These are phyloP conservation scores for Drosophila nigromelanica DNA, from an alignment of 1,140 invertebrate genomes.

Conservation along the genomic window DNA sequence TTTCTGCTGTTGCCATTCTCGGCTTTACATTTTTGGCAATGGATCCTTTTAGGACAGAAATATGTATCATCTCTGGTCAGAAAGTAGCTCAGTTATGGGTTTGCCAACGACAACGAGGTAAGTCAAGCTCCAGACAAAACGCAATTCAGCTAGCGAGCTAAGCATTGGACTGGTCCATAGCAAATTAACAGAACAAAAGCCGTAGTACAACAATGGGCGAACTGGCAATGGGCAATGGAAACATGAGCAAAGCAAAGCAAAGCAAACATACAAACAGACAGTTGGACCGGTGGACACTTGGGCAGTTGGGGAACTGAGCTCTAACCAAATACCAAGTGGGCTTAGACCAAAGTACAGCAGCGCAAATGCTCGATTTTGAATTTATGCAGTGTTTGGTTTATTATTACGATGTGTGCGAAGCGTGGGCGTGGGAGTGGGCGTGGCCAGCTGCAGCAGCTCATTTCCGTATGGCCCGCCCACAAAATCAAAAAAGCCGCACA, in stretches of 20 bases:
- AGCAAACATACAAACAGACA: slow-evolving; percentile 15
- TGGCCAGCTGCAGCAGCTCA: slow-evolving; percentile 56
- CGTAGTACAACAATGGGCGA: slow-evolving; percentile 60
- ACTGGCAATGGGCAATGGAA: slow-evolving; percentile 32
- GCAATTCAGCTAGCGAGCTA: slow-evolving; percentile 43
- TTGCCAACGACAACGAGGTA: slow-evolving; percentile 42
- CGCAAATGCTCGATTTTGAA: slow-evolving; percentile 65
- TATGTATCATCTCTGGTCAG: slow-evolving; percentile 32
- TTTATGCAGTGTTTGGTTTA: slow-evolving; percentile 81
- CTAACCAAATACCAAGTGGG: slow-evolving; percentile 77
- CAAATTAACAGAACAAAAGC: slow-evolving; percentile 80
- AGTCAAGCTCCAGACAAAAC: slow-evolving; percentile 52
- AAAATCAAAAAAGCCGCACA: slow-evolving; percentile 67
- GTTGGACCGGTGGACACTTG: slow-evolving; percentile 1
- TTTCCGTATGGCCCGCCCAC: slow-evolving; percentile 45
- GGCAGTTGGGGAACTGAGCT: slow-evolving; percentile 53
- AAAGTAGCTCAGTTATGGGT: slow-evolving; percentile 71
- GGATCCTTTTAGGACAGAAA: not conserved
- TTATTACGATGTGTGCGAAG: slow-evolving; percentile 56
- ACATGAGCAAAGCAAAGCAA: slow-evolving; percentile 44
- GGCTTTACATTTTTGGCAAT: not conserved
- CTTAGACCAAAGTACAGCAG: slow-evolving; percentile 57
- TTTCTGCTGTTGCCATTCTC: not conserved
- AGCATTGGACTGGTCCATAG: slow-evolving; percentile 34
- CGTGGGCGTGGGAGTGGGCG: slow-evolving; percentile 1